Percentiles rank a stretch among this genome's conserved stretches.
Evolutionary conservation across 2,888 invertebrate species (phyloP).

Genomic region (Rhyacophila evoluta): DNA sequence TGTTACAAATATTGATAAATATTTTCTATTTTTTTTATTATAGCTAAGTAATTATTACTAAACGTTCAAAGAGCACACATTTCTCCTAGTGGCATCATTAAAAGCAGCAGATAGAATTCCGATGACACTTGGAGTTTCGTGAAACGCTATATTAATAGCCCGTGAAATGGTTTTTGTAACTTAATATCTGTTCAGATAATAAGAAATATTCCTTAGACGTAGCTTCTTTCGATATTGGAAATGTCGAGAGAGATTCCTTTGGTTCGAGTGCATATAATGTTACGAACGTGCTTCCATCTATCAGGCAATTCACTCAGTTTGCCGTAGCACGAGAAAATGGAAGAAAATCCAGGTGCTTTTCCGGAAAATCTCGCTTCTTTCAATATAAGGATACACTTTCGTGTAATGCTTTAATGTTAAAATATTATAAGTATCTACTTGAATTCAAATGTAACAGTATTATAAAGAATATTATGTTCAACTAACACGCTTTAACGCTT

Average conservation of each 20-base stretch:
- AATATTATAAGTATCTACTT: background rate
- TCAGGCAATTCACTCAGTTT: conserved; percentile 10
- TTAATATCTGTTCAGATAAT: conserved; percentile 33
- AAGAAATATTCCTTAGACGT: conserved; percentile 23
- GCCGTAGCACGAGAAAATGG: background rate
- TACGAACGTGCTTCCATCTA: background rate
- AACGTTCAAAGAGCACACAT: background rate
- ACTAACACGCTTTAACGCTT: no score
- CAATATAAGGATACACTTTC: background rate
- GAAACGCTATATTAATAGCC: conserved; percentile 33
- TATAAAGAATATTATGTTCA: no score
- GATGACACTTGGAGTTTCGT: background rate
- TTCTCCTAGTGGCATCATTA: conserved; percentile 26
- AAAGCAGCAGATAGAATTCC: conserved; percentile 26
- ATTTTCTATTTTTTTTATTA: no score
- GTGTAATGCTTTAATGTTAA: background rate
- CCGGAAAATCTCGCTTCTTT: background rate
- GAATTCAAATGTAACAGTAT: no score
- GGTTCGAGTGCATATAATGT: conserved; percentile 15
- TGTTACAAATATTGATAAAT: no score
- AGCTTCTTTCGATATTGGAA: background rate
- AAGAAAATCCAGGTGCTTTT: background rate
- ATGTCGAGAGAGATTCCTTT: conserved; percentile 16
- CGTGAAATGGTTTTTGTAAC: conserved; percentile 38
- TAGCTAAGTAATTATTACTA: no score